A percentile compares a stretch with the other conserved stretches of the same genome.
These are phyloP conservation scores for Psilopsiagon aurifrons DNA, from an alignment of 2,113 vertebrate genomes.

Conservation along the genomic window DNA sequence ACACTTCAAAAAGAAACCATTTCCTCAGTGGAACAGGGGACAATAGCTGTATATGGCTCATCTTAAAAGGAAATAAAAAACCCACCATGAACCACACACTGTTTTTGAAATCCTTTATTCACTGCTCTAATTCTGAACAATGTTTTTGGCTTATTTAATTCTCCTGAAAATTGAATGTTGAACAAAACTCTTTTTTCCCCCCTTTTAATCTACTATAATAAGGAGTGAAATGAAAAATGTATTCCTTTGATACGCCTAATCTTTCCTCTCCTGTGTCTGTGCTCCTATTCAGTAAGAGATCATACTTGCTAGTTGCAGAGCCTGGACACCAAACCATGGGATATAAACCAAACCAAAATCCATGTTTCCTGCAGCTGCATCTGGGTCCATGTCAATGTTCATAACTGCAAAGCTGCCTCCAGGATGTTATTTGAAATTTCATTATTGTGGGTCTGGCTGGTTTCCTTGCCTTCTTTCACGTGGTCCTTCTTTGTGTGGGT, in stretches of 20 bases:
- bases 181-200: constrained; percentile 44
- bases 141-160: constrained; percentile 70
- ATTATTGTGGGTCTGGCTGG: neutral
- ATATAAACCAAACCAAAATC: constrained; percentile 48
- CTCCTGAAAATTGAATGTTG: constrained; percentile 55
- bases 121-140: constrained; percentile 63
- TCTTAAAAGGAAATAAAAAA: constrained; percentile 61
- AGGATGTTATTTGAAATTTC: constrained; percentile 16
- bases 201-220: constrained; percentile 63
- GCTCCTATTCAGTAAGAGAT: constrained; percentile 49
- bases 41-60: constrained; percentile 57
- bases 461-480: neutral
- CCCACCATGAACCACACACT: constrained; percentile 53
- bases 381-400: neutral
- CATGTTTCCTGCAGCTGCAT: constrained; percentile 38
- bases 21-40: constrained; percentile 54
- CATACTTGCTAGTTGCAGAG: constrained; percentile 28
- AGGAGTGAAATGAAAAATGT: constrained; percentile 58
- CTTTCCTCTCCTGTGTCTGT: constrained; percentile 60
- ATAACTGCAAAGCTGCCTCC: neutral
- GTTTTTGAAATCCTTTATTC: constrained; percentile 64
- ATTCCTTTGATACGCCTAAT: constrained; percentile 67
- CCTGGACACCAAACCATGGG: neutral
- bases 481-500: neutral
- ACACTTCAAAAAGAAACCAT: constrained; percentile 39